Conservation (phyloP, 2,113 vertebrate species). For the Apteryx owenii region DNA sequence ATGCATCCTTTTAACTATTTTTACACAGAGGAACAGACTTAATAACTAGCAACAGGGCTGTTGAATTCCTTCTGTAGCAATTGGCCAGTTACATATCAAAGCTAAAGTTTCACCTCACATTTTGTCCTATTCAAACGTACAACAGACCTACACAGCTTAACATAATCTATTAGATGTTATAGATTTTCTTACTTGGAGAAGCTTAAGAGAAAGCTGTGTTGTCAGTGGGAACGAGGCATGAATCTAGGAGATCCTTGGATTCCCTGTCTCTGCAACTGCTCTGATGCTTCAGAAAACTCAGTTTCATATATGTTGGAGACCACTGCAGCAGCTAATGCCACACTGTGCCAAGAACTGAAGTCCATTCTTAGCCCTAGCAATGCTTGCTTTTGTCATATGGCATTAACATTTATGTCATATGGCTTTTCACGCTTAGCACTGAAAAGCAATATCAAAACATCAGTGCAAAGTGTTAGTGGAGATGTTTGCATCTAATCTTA, state of each 20-base stretch:
- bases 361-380: background rate
- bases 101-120: background rate
- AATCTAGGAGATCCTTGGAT: background rate
- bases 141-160: background rate
- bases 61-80: background rate
- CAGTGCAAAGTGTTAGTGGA: background rate
- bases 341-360: background rate
- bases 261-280: background rate
- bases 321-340: background rate
- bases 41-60: background rate
- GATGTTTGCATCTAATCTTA: background rate
- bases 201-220: background rate
- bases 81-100: background rate
- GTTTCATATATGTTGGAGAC: background rate
- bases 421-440: background rate
- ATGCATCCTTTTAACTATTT: background rate
- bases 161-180: background rate
- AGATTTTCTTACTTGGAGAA: background rate
- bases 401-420: background rate
- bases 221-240: background rate
- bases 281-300: background rate
- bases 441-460: background rate
- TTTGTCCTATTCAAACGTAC: background rate
- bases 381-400: background rate
- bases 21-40: background rate